Conservation (phyloP, 2,888 invertebrate genomes). For the Colletes collaris region DNA sequence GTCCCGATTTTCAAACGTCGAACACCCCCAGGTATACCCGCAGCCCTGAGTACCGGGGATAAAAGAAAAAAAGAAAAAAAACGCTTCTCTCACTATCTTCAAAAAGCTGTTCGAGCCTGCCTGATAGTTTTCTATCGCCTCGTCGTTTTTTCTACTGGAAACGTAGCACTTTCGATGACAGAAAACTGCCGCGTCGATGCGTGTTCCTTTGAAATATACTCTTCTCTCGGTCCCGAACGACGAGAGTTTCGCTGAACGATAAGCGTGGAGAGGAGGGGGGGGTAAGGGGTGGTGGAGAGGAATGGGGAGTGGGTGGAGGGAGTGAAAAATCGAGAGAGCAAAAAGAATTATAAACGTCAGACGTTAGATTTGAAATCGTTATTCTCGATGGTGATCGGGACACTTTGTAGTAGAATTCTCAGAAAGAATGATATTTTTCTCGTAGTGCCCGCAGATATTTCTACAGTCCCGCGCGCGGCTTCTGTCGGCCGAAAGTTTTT, state of each 20-base stretch:
- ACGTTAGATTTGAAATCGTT: not conserved
- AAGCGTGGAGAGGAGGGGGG: not conserved
- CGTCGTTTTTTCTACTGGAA: slow-evolving; percentile 48
- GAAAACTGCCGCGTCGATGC: slow-evolving; percentile 32
- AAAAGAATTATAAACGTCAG: no score
- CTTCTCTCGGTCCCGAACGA: slow-evolving; percentile 14
- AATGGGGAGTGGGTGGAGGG: not conserved
- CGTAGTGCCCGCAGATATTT: slow-evolving; percentile 19
- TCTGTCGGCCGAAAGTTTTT: slow-evolving; percentile 34
- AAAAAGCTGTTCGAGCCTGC: slow-evolving; percentile 45
- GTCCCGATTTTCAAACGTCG: slow-evolving; percentile 70
- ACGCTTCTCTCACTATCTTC: slow-evolving; percentile 34
- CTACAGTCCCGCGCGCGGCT: slow-evolving; percentile 32
- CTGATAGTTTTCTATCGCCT: slow-evolving; percentile 60
- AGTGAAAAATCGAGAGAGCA: not conserved
- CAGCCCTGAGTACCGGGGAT: slow-evolving; percentile 2
- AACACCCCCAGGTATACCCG: slow-evolving; percentile 9
- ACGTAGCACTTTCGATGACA: slow-evolving; percentile 19
- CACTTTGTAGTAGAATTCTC: slow-evolving; percentile 18
- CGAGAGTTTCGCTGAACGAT: not conserved
- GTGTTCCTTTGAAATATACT: slow-evolving; percentile 25
- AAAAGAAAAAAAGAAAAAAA: not conserved
- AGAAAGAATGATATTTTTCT: slow-evolving; percentile 46
- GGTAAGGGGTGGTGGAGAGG: not conserved
- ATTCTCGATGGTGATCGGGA: slow-evolving; percentile 20